Conservation (phyloP, 2,113 vertebrate genomes). For the human (Homo sapiens) region GRCh38 chr15:53254001-53254500, state of each 20-base stretch:
- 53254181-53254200: background rate
- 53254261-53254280: background rate
- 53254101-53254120: background rate
- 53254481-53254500: background rate
- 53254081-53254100: background rate
- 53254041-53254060: background rate
- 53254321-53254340: background rate
- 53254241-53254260: slow-evolving; percentile 28
- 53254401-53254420: background rate
- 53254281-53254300: background rate
- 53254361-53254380: background rate
- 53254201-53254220: background rate
- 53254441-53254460: background rate
- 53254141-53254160: background rate
- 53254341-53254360: background rate
- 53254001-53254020: too few species aligned
- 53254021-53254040: background rate
- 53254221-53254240: background rate
- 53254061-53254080: background rate
- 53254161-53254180: background rate
- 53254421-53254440: background rate
- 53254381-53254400: background rate
- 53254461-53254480: background rate
- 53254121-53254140: background rate
- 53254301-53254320: background rate